These are phyloP conservation scores for Thecocarcelia acutangulata DNA, from an alignment of 2,888 invertebrate species.

Conservation along the genomic window DNA sequence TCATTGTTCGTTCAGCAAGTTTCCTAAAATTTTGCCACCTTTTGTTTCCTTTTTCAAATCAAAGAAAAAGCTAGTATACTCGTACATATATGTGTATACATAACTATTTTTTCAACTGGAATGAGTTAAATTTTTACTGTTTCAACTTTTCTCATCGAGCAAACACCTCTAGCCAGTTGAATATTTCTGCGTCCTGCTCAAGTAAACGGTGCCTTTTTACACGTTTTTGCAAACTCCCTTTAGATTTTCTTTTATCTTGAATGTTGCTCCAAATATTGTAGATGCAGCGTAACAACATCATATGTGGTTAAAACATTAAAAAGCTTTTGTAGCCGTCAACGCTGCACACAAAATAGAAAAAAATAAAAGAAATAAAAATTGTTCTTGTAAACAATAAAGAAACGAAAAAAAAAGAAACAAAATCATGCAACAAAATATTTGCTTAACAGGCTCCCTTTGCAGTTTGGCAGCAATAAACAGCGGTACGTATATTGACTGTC, in stretches of 20 bases:
- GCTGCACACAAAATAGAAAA: neutral
- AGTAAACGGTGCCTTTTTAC: neutral
- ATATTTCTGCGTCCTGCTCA: slow-evolving; percentile 42
- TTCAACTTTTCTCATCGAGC: no score
- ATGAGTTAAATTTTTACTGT: no score
- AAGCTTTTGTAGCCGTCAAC: slow-evolving; percentile 51
- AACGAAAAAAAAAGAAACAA: neutral
- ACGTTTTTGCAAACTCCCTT: neutral
- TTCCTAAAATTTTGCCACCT: no score
- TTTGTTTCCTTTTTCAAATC: no score
- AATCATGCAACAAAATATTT: slow-evolving; percentile 7
- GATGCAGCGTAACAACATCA: slow-evolving; percentile 46
- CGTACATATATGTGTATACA: no score
- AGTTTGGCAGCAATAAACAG: slow-evolving; percentile 44
- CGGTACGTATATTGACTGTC: neutral
- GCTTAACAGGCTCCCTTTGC: slow-evolving; percentile 45
- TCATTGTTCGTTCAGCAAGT: no score
- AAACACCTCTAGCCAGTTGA: neutral
- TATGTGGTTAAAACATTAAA: slow-evolving; percentile 67
- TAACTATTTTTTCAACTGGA: no score
- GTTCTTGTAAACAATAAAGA: neutral
- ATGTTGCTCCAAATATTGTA: slow-evolving; percentile 5
- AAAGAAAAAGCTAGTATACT: no score
- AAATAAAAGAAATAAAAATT: neutral
- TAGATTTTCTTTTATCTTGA: slow-evolving; percentile 27